Conservation (phyloP, 2,888 invertebrate genomes). For the Esperia sulphurella region DNA sequence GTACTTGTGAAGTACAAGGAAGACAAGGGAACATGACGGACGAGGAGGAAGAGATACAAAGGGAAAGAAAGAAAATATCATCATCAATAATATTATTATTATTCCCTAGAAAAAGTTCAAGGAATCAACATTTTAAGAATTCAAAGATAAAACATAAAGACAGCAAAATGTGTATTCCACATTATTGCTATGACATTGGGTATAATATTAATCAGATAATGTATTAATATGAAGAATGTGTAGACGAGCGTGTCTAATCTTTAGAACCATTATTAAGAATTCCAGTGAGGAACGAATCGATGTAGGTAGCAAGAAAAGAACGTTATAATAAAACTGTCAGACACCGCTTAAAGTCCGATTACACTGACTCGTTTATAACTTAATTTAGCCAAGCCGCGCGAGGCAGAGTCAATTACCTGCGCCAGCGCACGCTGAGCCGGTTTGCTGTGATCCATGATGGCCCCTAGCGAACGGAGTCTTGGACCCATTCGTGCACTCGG, state of each 20-base stretch:
- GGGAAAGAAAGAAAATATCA: too few species aligned
- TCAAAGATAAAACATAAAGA: too few species aligned
- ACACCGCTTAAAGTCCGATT: constrained; percentile 49
- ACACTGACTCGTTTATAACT: constrained; percentile 67
- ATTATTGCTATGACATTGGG: background rate
- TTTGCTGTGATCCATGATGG: constrained; percentile 44
- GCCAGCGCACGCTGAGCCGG: constrained; percentile 65
- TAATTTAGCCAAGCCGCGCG: constrained; percentile 53
- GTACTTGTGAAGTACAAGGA: too few species aligned
- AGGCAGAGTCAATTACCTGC: constrained; percentile 18
- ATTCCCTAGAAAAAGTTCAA: too few species aligned
- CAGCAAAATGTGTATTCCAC: background rate
- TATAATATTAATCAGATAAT: background rate
- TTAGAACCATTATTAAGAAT: constrained; percentile 25
- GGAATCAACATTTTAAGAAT: too few species aligned
- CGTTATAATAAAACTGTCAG: constrained; percentile 44
- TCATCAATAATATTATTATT: too few species aligned
- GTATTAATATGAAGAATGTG: background rate
- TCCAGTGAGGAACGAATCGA: constrained; percentile 26
- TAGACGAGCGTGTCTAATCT: constrained; percentile 17
- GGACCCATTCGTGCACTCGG: constrained; percentile 52
- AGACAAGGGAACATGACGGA: too few species aligned
- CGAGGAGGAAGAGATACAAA: too few species aligned
- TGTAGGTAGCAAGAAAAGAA: constrained; percentile 25
- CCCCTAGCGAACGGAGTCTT: constrained; percentile 17